Evolutionary conservation across 2,888 invertebrate genomes (phyloP).

Genomic region (Epinotia brunnichana): DNA sequence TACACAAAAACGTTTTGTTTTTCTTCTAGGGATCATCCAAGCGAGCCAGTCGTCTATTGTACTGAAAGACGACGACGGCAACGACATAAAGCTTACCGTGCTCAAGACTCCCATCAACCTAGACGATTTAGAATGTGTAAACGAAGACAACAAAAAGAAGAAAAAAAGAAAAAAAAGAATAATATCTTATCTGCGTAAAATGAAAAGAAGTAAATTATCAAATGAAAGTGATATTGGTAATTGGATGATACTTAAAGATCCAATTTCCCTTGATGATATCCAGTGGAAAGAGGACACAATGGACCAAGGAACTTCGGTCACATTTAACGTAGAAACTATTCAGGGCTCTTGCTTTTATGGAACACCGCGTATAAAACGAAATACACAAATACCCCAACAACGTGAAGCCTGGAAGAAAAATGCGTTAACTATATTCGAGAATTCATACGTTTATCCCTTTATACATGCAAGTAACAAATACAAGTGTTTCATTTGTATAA

Average conservation of each 20-base stretch:
- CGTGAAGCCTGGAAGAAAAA: constrained; percentile 62
- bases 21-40: constrained; percentile 71
- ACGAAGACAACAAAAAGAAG: constrained; percentile 45
- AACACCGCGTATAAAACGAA: constrained; percentile 45
- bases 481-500: constrained; percentile 67
- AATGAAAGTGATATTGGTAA: constrained; percentile 44
- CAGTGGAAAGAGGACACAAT: constrained; percentile 48
- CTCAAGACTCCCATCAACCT: constrained; percentile 65
- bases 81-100: constrained; percentile 59
- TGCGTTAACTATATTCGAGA: constrained; percentile 64
- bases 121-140: constrained; percentile 54
- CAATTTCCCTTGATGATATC: constrained; percentile 58
- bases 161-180: constrained; percentile 22
- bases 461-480: constrained; percentile 65
- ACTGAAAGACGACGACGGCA: constrained; percentile 64
- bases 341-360: constrained; percentile 47
- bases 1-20: constrained; percentile 39
- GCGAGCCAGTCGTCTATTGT: constrained; percentile 62
- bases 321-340: constrained; percentile 57
- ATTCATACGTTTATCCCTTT: constrained; percentile 70
- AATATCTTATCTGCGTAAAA: neutral
- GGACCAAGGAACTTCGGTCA: constrained; percentile 49
- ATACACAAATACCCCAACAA: constrained; percentile 38
- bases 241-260: constrained; percentile 59
- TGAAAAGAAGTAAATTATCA: constrained; percentile 23